Percentiles rank a stretch among this genome's conserved stretches.
Conservation (phyloP, 2,797 vertebrate species). For the Salarias fasciatus region DNA sequence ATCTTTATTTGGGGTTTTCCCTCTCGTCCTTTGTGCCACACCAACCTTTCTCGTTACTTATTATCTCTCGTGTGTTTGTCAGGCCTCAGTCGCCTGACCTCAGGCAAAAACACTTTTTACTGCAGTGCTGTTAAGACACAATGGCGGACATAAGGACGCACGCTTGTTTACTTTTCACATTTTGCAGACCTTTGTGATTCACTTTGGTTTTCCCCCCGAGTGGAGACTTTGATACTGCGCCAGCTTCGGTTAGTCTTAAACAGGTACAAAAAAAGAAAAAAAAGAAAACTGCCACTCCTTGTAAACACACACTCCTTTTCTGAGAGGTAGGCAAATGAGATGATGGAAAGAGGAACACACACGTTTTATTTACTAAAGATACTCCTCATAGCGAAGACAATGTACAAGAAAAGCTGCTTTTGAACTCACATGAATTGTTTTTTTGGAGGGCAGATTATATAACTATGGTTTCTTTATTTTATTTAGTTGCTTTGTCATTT, state of each 20-base stretch:
- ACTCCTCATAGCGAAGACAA: too few relatives aligned
- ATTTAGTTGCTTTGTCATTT: not conserved
- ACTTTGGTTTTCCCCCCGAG: slow-evolving; percentile 49
- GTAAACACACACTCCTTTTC: slow-evolving; percentile 45
- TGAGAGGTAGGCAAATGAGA: slow-evolving; percentile 65
- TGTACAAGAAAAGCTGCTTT: too few relatives aligned
- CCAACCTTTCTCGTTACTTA: slow-evolving; percentile 1
- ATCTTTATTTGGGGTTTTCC: slow-evolving; percentile 1
- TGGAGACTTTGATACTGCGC: slow-evolving; percentile 69
- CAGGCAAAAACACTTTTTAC: slow-evolving; percentile 34
- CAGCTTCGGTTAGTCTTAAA: slow-evolving; percentile 70
- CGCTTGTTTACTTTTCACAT: slow-evolving; percentile 53
- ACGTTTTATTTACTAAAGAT: slow-evolving; percentile 30
- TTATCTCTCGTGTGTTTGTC: slow-evolving; percentile 33
- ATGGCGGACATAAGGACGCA: slow-evolving; percentile 31
- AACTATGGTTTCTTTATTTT: slow-evolving; percentile 28
- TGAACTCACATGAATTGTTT: too few relatives aligned
- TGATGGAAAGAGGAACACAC: slow-evolving; percentile 18
- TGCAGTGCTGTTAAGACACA: slow-evolving; percentile 23
- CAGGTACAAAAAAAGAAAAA: too few relatives aligned
- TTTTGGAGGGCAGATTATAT: slow-evolving; percentile 22
- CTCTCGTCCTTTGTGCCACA: not conserved
- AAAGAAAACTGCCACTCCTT: slow-evolving; percentile 59
- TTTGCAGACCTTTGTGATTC: slow-evolving; percentile 41
- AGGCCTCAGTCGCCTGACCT: slow-evolving; percentile 21